These are phyloP conservation scores for Entosphenus tridentatus DNA, from an alignment of 2,113 vertebrate species.

Conservation along the genomic window DNA sequence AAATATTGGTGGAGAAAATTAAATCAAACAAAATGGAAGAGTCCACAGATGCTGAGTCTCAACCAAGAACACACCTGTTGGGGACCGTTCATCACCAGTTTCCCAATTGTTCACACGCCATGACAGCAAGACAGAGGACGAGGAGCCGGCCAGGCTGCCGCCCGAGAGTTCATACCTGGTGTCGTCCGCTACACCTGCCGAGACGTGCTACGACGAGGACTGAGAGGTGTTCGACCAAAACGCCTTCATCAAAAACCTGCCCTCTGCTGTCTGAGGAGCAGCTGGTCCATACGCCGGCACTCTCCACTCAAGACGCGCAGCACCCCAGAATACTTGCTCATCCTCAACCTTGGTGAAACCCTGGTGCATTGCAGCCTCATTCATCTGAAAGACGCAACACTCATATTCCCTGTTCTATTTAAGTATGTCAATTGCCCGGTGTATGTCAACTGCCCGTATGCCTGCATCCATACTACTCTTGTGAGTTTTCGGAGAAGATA, in stretches of 20 bases:
- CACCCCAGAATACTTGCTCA: slow-evolving; percentile 90
- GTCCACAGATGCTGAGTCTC: slow-evolving; percentile 35
- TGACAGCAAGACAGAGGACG: slow-evolving; percentile 13
- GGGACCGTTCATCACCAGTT: slow-evolving; percentile 89
- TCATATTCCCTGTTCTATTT: slow-evolving; percentile 94
- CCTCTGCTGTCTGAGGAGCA: slow-evolving; percentile 91
- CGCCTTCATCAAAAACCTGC: slow-evolving; percentile 97
- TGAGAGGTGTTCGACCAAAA: slow-evolving; percentile 99
- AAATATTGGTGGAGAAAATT: too few relatives aligned
- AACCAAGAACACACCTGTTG: slow-evolving; percentile 60
- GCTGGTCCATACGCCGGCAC: slow-evolving; percentile 78
- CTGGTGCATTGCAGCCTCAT: slow-evolving; percentile 97
- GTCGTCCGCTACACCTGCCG: too few relatives aligned
- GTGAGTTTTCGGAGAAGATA: slow-evolving; percentile 95
- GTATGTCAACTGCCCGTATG: slow-evolving; percentile 34
- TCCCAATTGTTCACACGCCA: slow-evolving; percentile 93
- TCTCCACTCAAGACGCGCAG: slow-evolving; percentile 92
- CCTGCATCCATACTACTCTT: slow-evolving; percentile 70
- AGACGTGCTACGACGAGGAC: slow-evolving; percentile 67
- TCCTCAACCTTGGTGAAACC: slow-evolving; percentile 93
- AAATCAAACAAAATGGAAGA: slow-evolving; percentile 57
- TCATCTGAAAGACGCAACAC: slow-evolving; percentile 84
- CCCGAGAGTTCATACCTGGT: slow-evolving; percentile 20
- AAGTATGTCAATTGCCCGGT: slow-evolving; percentile 99
- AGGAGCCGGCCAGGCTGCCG: slow-evolving; percentile 16